Conservation (phyloP, 2,797 vertebrate genomes). For the Capromys pilorides region DNA sequence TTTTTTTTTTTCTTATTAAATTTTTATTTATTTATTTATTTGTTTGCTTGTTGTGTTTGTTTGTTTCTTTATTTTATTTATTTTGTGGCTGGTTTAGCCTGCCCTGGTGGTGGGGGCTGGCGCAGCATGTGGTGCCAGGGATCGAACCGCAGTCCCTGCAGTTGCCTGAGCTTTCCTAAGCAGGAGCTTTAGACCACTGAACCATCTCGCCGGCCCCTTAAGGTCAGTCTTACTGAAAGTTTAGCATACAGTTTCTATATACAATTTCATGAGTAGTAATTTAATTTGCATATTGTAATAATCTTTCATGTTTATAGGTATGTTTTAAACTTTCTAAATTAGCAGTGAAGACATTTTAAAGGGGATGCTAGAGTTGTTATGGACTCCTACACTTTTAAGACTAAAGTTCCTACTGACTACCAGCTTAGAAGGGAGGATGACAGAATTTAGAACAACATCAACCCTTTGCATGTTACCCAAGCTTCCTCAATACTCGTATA, state of each 20-base stretch:
- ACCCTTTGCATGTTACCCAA: neutral
- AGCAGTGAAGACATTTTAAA: constrained; percentile 32
- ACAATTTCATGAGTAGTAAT: constrained; percentile 2
- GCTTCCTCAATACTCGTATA: neutral
- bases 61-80: too few species aligned
- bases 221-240: neutral
- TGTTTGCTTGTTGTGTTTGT: too few species aligned
- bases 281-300: constrained; percentile 33
- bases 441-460: neutral
- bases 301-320: neutral
- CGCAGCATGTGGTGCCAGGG: too few species aligned
- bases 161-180: too few species aligned
- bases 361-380: neutral
- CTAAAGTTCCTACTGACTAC: constrained; percentile 27
- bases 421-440: neutral
- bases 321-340: constrained; percentile 18
- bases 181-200: too few species aligned
- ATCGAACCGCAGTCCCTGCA: too few species aligned
- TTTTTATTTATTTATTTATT: too few species aligned
- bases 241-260: neutral
- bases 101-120: too few species aligned
- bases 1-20: too few species aligned
- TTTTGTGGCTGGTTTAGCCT: too few species aligned
- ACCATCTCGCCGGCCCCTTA: too few species aligned
- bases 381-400: neutral